Evolutionary conservation across 2,113 vertebrate species (phyloP).

Genomic region (Gyps fulvus): DNA sequence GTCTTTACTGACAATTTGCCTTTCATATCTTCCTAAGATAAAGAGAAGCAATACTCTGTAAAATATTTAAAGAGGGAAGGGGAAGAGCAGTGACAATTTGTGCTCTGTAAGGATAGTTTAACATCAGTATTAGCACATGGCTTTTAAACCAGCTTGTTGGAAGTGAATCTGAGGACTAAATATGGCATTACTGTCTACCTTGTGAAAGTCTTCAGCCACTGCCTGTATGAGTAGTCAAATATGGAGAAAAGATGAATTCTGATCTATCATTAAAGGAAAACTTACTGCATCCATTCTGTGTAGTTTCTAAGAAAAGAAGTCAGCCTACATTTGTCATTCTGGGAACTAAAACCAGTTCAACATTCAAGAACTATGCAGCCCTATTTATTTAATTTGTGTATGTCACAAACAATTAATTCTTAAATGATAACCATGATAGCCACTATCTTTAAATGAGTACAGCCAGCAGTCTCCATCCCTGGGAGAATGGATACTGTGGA

Average conservation of each 20-base stretch:
- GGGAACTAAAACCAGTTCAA: not conserved
- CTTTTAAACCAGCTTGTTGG: not conserved
- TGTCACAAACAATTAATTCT: constrained; percentile 31
- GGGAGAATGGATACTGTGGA: not conserved
- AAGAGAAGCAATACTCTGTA: not conserved
- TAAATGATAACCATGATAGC: not conserved
- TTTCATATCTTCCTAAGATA: not conserved
- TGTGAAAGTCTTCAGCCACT: not conserved
- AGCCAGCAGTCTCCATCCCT: not conserved
- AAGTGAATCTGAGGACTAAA: not conserved
- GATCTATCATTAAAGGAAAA: not conserved
- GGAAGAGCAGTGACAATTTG: not conserved
- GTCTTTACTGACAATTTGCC: not conserved
- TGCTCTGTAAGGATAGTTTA: not conserved
- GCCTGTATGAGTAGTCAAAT: not conserved
- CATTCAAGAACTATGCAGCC: not conserved
- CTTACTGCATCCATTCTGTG: not conserved
- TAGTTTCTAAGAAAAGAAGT: not conserved
- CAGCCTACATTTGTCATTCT: not conserved
- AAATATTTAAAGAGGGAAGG: not conserved
- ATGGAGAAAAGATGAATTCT: not conserved
- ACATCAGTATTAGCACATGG: not conserved
- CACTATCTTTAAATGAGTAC: not conserved
- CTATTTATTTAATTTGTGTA: not conserved
- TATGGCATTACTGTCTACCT: not conserved